Conservation (phyloP, 2,888 invertebrate genomes). For the Cantharis flavilabris region DNA sequence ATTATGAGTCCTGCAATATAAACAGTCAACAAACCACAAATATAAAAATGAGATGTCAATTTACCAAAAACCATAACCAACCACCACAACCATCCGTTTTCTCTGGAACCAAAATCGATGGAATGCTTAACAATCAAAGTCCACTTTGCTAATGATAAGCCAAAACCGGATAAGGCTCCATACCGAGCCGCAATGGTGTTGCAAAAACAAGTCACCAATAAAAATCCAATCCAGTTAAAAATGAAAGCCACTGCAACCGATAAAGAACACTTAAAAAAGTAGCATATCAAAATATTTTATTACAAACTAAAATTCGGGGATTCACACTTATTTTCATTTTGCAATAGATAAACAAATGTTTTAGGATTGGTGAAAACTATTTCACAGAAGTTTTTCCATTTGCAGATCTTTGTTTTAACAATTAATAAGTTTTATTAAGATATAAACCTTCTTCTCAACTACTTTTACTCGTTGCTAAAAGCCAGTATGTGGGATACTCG, state of each 20-base stretch:
- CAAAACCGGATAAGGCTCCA: conserved; percentile 91
- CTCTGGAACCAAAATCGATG: conserved; percentile 82
- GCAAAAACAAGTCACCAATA: conserved; percentile 90
- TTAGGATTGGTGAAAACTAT: too few species aligned
- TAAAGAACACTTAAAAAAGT: conserved; percentile 39
- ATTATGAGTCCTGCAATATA: conserved; percentile 73
- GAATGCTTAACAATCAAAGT: conserved; percentile 92
- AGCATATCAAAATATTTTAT: too few species aligned
- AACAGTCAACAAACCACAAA: neutral
- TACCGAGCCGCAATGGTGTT: conserved; percentile 93
- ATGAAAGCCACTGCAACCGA: conserved; percentile 84
- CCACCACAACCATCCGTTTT: conserved; percentile 93
- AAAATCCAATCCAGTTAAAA: conserved; percentile 95
- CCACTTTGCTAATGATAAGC: conserved; percentile 92
- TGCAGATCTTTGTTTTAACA: too few species aligned
- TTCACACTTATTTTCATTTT: too few species aligned
- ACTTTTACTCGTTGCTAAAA: too few species aligned
- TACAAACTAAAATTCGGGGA: too few species aligned
- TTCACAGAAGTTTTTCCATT: too few species aligned
- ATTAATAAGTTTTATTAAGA: too few species aligned
- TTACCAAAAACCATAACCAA: conserved; percentile 87
- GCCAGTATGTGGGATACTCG: too few species aligned
- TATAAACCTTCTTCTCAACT: too few species aligned
- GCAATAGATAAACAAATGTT: too few species aligned
- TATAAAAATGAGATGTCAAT: neutral